Evolutionary conservation across 2,888 invertebrate species (phyloP).

Genomic region (Ichneumon xanthorius): DNA sequence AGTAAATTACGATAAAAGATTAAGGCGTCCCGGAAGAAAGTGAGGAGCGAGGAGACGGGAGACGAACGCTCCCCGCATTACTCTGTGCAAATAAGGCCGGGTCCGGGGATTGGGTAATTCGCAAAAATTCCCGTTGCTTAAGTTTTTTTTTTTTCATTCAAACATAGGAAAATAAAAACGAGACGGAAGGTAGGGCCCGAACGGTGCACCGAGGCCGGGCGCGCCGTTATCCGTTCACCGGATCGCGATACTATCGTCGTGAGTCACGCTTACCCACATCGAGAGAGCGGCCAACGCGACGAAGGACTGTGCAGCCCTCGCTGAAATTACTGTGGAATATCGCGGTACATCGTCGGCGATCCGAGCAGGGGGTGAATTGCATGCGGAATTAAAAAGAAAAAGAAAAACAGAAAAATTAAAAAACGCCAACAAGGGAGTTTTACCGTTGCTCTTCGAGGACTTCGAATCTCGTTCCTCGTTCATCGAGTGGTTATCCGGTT

Average conservation of each 20-base stretch:
- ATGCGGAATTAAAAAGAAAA: not conserved
- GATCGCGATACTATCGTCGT: constrained; percentile 81
- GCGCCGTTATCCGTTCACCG: constrained; percentile 78
- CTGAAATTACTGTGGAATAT: constrained; percentile 73
- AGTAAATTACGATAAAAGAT: not conserved
- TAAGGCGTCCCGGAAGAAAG: not conserved
- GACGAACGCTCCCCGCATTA: constrained; percentile 75
- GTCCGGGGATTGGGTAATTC: constrained; percentile 72
- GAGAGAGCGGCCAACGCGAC: constrained; percentile 74
- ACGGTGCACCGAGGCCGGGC: constrained; percentile 65
- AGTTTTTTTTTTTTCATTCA: constrained; percentile 65
- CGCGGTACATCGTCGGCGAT: constrained; percentile 56
- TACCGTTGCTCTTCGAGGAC: not conserved
- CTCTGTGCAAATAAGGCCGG: constrained; percentile 78
- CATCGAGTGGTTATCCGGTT: constrained; percentile 72
- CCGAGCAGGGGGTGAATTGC: constrained; percentile 75
- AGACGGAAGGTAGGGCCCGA: constrained; percentile 21
- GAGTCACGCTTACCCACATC: constrained; percentile 81
- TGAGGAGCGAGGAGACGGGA: constrained; percentile 49
- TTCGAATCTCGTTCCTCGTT: not conserved
- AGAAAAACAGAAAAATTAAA: constrained; percentile 1
- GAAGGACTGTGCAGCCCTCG: constrained; percentile 61
- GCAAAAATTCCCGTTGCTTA: constrained; percentile 80
- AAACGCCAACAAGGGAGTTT: not conserved
- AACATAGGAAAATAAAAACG: constrained; percentile 79